Conservation (phyloP, 2,113 vertebrate genomes). For the Sapajus apella region DNA sequence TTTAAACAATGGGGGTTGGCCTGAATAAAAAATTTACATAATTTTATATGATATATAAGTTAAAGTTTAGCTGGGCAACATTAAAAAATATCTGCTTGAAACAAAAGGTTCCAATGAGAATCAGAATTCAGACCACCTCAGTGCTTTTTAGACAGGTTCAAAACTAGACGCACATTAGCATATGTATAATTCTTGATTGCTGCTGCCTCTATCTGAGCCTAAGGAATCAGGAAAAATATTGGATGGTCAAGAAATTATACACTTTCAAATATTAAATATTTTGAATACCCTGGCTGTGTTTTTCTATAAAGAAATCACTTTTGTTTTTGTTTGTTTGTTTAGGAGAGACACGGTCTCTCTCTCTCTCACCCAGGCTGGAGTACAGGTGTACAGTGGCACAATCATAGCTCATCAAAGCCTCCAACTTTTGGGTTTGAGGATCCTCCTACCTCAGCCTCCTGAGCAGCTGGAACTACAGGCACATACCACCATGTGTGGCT, state of each 20-base stretch:
- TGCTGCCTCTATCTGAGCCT: neutral
- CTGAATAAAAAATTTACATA: neutral
- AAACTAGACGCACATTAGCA: neutral
- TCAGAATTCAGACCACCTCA: neutral
- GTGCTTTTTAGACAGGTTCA: neutral
- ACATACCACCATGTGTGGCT: too few relatives aligned
- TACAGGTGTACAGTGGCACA: too few relatives aligned
- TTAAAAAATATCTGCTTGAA: neutral
- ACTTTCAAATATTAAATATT: neutral
- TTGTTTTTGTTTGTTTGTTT: too few relatives aligned
- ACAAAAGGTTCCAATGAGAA: neutral
- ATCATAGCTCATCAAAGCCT: too few relatives aligned
- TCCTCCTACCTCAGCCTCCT: too few relatives aligned
- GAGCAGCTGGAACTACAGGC: too few relatives aligned
- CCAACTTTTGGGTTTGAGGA: too few relatives aligned
- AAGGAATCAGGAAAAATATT: neutral
- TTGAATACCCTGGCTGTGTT: neutral
- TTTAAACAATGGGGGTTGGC: neutral
- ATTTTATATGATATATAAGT: neutral
- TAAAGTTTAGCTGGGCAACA: neutral
- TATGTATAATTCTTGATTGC: neutral
- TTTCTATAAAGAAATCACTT: neutral
- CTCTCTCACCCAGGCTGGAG: too few relatives aligned
- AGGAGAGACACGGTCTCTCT: too few relatives aligned
- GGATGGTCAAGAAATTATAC: neutral